Evolutionary conservation across 2,888 invertebrate species (phyloP).

Genomic region (Dastarcus helophoroides): DNA sequence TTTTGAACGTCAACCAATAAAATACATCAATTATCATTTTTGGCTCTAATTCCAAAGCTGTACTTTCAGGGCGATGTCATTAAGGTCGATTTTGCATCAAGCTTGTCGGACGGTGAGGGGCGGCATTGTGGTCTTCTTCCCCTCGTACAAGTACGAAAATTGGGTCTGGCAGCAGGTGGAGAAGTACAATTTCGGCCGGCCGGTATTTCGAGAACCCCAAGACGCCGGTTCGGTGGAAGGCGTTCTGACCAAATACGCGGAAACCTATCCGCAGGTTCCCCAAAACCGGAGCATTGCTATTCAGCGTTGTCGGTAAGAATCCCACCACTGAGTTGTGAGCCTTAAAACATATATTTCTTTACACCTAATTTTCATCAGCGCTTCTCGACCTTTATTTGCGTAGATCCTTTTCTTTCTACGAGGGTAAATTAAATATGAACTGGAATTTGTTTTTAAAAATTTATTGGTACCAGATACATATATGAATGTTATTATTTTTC

Average conservation of each 20-base stretch:
- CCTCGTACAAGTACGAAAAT: constrained; percentile 82
- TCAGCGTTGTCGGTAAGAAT: constrained; percentile 77
- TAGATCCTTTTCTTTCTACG: no score
- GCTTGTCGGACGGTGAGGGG: constrained; percentile 71
- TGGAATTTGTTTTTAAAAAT: no score
- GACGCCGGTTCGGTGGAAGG: constrained; percentile 59
- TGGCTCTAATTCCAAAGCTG: constrained; percentile 1
- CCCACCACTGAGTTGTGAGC: no score
- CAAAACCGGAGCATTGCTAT: constrained; percentile 62
- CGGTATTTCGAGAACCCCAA: constrained; percentile 68
- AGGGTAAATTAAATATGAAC: no score
- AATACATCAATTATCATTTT: constrained; percentile 2
- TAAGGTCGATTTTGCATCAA: constrained; percentile 51
- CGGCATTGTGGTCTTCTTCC: constrained; percentile 88
- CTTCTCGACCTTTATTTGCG: no score
- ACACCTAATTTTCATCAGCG: no score
- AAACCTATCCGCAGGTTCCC: constrained; percentile 39
- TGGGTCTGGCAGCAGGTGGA: constrained; percentile 55
- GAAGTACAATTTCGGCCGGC: constrained; percentile 41
- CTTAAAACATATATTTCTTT: no score
- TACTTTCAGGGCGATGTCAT: constrained; percentile 21
- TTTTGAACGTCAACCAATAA: no score
- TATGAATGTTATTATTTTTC: no score
- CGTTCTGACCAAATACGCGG: constrained; percentile 56
- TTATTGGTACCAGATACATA: no score